Evolutionary conservation across 2,888 invertebrate genomes (phyloP).

Genomic region (Synergus laeviventris): DNA sequence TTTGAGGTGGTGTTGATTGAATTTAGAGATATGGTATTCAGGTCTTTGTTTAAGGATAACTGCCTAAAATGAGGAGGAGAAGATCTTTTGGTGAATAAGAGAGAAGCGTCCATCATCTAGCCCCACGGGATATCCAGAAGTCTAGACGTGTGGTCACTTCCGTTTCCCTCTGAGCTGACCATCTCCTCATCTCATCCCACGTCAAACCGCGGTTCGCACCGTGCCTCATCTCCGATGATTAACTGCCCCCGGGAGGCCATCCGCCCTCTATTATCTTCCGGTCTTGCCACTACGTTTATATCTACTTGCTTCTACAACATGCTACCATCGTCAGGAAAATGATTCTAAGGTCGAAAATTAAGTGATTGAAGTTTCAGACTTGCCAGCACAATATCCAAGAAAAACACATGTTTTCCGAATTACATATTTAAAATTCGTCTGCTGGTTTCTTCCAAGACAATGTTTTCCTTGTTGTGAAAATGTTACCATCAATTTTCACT

Average conservation of each 20-base stretch:
- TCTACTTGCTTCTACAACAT: constrained; percentile 62
- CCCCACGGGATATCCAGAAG: constrained; percentile 58
- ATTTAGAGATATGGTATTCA: background rate
- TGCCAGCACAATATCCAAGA: background rate
- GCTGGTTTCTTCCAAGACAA: constrained; percentile 43
- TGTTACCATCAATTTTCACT: constrained; percentile 56
- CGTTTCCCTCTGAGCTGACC: constrained; percentile 67
- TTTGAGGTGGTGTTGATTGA: background rate
- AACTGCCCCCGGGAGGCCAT: constrained; percentile 70
- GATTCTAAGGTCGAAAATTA: background rate
- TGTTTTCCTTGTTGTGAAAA: constrained; percentile 55
- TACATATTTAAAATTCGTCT: constrained; percentile 47
- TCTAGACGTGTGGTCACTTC: constrained; percentile 67
- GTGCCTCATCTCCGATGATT: constrained; percentile 69
- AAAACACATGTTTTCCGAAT: constrained; percentile 52
- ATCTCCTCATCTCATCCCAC: constrained; percentile 56
- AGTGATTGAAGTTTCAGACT: background rate
- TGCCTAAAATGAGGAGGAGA: constrained; percentile 33
- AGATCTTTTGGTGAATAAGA: constrained; percentile 49
- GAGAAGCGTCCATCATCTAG: constrained; percentile 62
- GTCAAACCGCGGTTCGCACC: constrained; percentile 61
- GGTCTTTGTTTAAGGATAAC: background rate
- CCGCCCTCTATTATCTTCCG: constrained; percentile 70
- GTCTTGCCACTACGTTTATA: constrained; percentile 66
- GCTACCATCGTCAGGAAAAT: constrained; percentile 53